phyloP scores from a whole-genome alignment of 2,888 invertebrate genomes.

The Cantharis rustica region DNA sequence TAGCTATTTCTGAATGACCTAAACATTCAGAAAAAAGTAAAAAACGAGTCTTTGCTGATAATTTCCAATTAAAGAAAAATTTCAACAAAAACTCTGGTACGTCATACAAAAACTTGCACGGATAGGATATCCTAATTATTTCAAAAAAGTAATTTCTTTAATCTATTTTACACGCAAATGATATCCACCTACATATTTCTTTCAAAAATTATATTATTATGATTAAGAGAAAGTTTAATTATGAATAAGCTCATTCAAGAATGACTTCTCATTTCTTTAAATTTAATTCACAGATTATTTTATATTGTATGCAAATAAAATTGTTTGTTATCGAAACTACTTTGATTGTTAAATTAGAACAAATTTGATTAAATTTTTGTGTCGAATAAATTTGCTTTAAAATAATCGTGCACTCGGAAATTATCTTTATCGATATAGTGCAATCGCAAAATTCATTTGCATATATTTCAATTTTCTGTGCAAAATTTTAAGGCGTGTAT shows the following conservation, averaged over 20 bases:
- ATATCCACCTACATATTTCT: slow-evolving; percentile 1
- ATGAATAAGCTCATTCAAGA: neutral
- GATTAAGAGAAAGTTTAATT: slow-evolving; percentile 3
- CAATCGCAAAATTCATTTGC: neutral
- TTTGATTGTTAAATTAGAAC: neutral
- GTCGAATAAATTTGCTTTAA: neutral
- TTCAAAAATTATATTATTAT: neutral
- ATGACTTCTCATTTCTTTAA: slow-evolving; percentile 3
- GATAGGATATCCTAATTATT: neutral
- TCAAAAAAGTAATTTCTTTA: neutral
- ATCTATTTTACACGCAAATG: slow-evolving; percentile 3
- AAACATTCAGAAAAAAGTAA: too few relatives aligned
- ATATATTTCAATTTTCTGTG: neutral
- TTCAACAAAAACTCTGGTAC: neutral
- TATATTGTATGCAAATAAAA: neutral
- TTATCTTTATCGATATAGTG: neutral
- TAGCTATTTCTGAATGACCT: too few relatives aligned
- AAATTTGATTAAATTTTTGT: neutral
- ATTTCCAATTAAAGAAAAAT: neutral
- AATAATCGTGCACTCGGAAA: neutral
- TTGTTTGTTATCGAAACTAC: neutral
- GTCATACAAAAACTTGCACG: neutral
- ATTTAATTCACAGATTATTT: slow-evolving; percentile 1
- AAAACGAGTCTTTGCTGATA: neutral
- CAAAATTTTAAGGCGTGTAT: neutral